Percentiles rank a stretch among this genome's conserved stretches.
Evolutionary conservation across 2,888 invertebrate species (phyloP).

Genomic region (Dione vanillae): DNA sequence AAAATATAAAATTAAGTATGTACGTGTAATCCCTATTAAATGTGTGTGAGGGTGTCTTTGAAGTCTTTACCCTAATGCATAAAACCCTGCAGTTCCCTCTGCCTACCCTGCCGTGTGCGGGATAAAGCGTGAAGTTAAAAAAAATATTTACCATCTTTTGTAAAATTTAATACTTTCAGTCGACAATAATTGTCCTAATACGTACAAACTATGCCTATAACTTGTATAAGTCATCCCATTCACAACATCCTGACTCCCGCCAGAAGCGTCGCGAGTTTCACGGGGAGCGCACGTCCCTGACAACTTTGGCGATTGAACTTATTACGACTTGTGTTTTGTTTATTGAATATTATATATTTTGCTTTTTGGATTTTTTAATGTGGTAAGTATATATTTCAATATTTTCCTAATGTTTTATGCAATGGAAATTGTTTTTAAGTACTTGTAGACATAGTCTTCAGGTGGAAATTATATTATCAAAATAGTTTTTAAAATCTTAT

Average conservation of each 20-base stretch:
- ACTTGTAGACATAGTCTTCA: too few species aligned
- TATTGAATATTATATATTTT: conserved; percentile 13
- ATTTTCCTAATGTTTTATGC: too few species aligned
- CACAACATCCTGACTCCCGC: conserved; percentile 38
- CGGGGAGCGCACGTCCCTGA: conserved; percentile 61
- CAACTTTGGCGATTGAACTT: conserved; percentile 43
- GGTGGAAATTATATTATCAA: too few species aligned
- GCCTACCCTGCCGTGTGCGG: too few species aligned
- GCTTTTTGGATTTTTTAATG: conserved; percentile 21
- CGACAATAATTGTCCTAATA: too few species aligned
- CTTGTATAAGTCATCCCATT: neutral
- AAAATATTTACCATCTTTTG: too few species aligned
- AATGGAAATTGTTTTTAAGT: too few species aligned
- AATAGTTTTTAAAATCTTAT: too few species aligned
- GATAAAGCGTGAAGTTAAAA: too few species aligned
- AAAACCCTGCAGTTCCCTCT: too few species aligned
- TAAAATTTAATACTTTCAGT: too few species aligned
- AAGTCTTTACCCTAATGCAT: conserved; percentile 38
- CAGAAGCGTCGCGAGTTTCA: conserved; percentile 67
- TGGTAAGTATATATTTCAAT: conserved; percentile 25
- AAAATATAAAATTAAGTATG: neutral
- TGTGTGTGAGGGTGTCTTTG: conserved; percentile 27
- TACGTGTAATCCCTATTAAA: conserved; percentile 13
- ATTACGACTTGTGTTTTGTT: conserved; percentile 43
- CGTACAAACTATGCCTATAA: neutral